phyloP scores from a whole-genome alignment of 1,140 invertebrate species.

The Metaphire vulgaris region DNA sequence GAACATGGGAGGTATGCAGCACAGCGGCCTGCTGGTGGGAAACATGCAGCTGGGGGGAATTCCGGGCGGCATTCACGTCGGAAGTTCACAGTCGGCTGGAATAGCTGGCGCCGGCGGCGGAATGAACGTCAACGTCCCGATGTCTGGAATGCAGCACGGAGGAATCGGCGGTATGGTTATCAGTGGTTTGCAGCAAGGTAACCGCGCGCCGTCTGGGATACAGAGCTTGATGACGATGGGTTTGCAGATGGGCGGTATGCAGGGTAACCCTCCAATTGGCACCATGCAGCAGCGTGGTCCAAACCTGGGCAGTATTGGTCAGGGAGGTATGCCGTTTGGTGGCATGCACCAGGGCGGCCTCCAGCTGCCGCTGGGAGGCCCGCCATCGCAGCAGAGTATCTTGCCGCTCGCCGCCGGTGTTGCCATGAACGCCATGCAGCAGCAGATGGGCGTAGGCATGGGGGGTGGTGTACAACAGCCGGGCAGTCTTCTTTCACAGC shows the following conservation, averaged over 20 bases:
- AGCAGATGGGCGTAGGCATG: neutral
- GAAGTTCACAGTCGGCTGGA: too few relatives aligned
- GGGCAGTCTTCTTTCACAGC: neutral
- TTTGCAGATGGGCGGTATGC: neutral
- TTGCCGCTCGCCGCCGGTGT: too few relatives aligned
- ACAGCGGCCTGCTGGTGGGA: neutral
- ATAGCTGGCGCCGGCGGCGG: too few relatives aligned
- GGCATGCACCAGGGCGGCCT: neutral
- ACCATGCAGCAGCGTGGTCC: neutral
- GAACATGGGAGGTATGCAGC: neutral
- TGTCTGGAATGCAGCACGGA: neutral
- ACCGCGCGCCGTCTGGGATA: neutral
- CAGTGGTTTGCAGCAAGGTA: neutral
- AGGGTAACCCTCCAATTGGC: neutral
- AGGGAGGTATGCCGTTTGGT: neutral
- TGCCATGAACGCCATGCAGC: neutral
- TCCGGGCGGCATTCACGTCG: neutral
- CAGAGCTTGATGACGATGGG: neutral
- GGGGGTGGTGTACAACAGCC: neutral
- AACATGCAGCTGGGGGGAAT: neutral
- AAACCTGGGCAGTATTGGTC: neutral
- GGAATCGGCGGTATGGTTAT: neutral
- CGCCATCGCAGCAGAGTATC: too few relatives aligned
- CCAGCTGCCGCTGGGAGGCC: neutral
- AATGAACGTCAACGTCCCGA: neutral